Evolutionary conservation across 1,140 invertebrate species (phyloP).

Genomic region (Drosophila cardini): DNA sequence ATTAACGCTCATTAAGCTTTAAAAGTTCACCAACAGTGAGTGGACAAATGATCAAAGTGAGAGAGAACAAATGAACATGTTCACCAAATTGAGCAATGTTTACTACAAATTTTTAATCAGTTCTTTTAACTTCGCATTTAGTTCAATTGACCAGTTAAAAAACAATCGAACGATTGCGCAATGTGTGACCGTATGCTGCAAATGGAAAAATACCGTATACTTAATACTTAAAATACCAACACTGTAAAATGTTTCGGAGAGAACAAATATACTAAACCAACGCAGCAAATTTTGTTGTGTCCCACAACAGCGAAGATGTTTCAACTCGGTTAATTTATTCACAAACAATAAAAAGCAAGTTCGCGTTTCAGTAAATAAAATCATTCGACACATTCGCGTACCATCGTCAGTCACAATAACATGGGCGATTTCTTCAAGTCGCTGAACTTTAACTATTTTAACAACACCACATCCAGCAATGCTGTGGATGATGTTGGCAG

Average conservation of each 20-base stretch:
- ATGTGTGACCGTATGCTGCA: too few species aligned
- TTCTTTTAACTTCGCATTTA: too few species aligned
- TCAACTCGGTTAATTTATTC: constrained; percentile 51
- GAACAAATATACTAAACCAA: constrained; percentile 48
- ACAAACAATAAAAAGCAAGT: constrained; percentile 22
- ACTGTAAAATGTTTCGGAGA: constrained; percentile 6
- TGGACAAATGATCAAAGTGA: too few species aligned
- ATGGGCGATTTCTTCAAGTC: constrained; percentile 96
- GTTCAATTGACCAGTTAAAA: too few species aligned
- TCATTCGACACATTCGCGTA: neutral
- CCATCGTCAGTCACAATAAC: constrained; percentile 64
- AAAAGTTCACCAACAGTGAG: too few species aligned
- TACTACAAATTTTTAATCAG: constrained; percentile 86
- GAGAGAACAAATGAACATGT: too few species aligned
- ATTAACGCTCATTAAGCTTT: too few species aligned
- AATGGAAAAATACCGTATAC: too few species aligned
- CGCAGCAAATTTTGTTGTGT: constrained; percentile 54
- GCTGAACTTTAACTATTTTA: constrained; percentile 92
- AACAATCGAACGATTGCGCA: too few species aligned
- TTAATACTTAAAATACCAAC: constrained; percentile 30
- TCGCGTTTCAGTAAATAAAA: constrained; percentile 30
- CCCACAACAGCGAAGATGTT: constrained; percentile 60
- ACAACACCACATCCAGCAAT: constrained; percentile 85
- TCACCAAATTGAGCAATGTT: too few species aligned
- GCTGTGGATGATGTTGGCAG: constrained; percentile 47